These are phyloP conservation scores for Pterostichus niger DNA, from an alignment of 2,888 invertebrate genomes.

Conservation along the genomic window DNA sequence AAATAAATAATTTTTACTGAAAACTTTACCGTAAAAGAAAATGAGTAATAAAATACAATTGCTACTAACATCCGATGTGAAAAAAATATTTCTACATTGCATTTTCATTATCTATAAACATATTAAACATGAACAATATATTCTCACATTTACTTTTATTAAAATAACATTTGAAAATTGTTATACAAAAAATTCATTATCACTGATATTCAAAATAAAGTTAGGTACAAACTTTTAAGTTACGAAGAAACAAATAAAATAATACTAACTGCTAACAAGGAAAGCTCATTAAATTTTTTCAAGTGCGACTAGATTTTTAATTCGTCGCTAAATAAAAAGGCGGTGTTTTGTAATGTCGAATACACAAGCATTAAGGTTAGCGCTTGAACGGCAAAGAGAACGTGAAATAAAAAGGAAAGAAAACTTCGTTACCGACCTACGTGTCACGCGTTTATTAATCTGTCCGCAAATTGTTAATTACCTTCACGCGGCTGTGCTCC, in stretches of 20 bases:
- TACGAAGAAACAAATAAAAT: not conserved
- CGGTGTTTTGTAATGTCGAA: not conserved
- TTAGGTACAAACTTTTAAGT: not conserved
- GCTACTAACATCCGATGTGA: too few species aligned
- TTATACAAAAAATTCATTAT: too few species aligned
- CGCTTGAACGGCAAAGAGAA: slow-evolving; percentile 3
- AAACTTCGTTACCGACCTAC: slow-evolving; percentile 20
- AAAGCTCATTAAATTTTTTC: slow-evolving; percentile 11
- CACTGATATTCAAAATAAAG: not conserved
- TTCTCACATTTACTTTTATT: too few species aligned
- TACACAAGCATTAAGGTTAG: slow-evolving; percentile 19
- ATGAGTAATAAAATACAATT: too few species aligned
- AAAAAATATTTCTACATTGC: too few species aligned
- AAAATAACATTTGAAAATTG: too few species aligned
- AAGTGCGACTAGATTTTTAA: slow-evolving; percentile 24
- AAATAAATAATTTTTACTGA: too few species aligned
- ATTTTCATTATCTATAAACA: too few species aligned
- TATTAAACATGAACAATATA: too few species aligned
- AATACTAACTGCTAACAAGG: not conserved
- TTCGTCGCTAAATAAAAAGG: slow-evolving; percentile 15
- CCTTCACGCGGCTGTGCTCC: not conserved
- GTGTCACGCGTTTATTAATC: slow-evolving; percentile 49
- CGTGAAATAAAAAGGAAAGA: not conserved
- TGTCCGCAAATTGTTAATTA: slow-evolving; percentile 50
- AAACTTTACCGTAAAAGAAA: too few species aligned